Percentiles rank a stretch among this genome's conserved stretches.
Conservation (phyloP, 1,140 invertebrate genomes). For the Geopemphigus sp. region DNA sequence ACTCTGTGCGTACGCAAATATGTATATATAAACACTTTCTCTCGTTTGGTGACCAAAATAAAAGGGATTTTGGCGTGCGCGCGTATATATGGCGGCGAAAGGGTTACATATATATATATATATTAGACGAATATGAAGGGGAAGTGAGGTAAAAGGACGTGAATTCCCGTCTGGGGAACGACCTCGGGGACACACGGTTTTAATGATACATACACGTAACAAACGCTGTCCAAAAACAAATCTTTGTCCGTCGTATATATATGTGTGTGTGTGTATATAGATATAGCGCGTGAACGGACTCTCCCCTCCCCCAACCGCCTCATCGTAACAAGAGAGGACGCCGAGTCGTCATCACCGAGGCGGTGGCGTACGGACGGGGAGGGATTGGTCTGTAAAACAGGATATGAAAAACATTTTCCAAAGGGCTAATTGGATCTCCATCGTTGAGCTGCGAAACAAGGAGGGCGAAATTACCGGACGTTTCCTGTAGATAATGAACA, state of each 20-base stretch:
- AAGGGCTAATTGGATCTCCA: slow-evolving; percentile 45
- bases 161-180: slow-evolving; percentile 31
- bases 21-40: no score
- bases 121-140: background rate
- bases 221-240: slow-evolving; percentile 45
- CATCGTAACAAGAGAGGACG: background rate
- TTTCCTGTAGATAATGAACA: slow-evolving; percentile 46
- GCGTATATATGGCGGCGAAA: no score
- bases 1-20: background rate
- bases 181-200: slow-evolving; percentile 31
- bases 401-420: slow-evolving; percentile 47
- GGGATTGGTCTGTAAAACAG: slow-evolving; percentile 27
- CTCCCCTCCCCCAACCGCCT: background rate
- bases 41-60: no score
- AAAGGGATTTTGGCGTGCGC: background rate
- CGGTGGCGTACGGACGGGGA: background rate
- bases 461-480: slow-evolving; percentile 47
- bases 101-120: no score
- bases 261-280: background rate
- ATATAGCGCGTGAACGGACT: no score
- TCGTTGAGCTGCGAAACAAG: slow-evolving; percentile 36
- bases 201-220: slow-evolving; percentile 27
- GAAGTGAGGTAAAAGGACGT: background rate
- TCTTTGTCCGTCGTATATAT: slow-evolving; percentile 22
- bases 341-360: background rate